Evolutionary conservation across 2,797 vertebrate genomes (phyloP).

Genomic region (Platalea minor): DNA sequence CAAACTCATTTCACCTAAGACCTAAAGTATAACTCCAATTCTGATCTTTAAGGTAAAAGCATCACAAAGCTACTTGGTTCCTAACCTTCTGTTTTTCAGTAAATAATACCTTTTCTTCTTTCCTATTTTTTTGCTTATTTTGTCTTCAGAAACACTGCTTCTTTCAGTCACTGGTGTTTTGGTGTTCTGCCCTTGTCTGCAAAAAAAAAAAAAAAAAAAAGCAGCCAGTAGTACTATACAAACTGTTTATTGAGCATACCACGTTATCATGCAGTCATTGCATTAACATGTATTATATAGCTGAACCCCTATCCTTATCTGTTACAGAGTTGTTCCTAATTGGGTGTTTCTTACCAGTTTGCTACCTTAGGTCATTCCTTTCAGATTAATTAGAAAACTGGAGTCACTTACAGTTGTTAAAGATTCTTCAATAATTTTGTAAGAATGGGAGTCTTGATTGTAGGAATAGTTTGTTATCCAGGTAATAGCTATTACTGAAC

Average conservation of each 20-base stretch:
- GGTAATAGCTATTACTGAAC: background rate
- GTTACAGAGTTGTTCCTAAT: background rate
- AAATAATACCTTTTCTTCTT: background rate
- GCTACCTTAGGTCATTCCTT: background rate
- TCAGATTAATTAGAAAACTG: background rate
- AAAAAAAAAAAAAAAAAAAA: background rate
- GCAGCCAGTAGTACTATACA: fast-evolving
- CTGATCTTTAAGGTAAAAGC: slow-evolving; percentile 48
- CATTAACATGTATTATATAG: background rate
- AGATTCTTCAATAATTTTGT: background rate
- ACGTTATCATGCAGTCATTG: background rate
- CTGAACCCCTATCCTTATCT: background rate
- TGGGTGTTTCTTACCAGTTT: background rate
- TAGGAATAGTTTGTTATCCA: background rate
- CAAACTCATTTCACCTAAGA: slow-evolving; percentile 69
- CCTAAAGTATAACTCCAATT: slow-evolving; percentile 38
- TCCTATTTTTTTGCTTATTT: background rate
- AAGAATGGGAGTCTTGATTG: background rate
- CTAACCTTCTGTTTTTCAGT: slow-evolving; percentile 42
- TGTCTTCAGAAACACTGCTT: background rate
- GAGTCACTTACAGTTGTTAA: background rate
- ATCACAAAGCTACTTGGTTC: slow-evolving; percentile 28
- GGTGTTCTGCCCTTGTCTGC: background rate
- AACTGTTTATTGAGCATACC: background rate
- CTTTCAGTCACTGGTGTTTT: background rate